Base-by-base conservation (phyloP, 2,888 invertebrate species). In the Drosophila maculinotata region DNA sequence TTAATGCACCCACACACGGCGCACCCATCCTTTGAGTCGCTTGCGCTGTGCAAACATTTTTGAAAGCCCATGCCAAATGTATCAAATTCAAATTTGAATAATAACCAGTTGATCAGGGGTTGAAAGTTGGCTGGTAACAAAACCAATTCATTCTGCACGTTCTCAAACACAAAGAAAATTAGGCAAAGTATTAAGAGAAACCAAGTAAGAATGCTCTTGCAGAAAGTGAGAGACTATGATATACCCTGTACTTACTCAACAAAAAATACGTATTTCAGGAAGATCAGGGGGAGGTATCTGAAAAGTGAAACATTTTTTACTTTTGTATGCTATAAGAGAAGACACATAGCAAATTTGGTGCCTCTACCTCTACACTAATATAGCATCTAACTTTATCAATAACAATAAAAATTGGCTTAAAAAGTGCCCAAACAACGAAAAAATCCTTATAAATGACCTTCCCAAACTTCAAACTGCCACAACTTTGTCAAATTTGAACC, bases 101-200 rank as follows among this genome's bases (percentile, higher is more conserved):
- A 69, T 72, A 69, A 69, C 58, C 73, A 64, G 79, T 76, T 79
- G 79, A 81, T 69, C 79, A 62, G 82, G 73, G 76, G 39, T 76
- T 60, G 49, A 52, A 72, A 64, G 38, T 63, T 41, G 30, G n/a
- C 64, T 26, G 33, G 3, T 9, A 30, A 23, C 49, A 38, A 33
- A 26, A 30, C n/a, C 20, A 41, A 58, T 57, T 42, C 20, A 30
- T 48, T 42, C 20, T 14, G 31, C 65, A 52, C 39, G 49, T 36
- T 45, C 36, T 12, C 17, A 28, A 57, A 65, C 38, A 33, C 35
- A 69, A 54, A 38, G 12, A 20, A 15, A 9, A 48, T 12, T 15
- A 15, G 31, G 20, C 31, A 45, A 31, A 9, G 6, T 20, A 12
- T 5, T 44, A 41, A 58, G 57, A 14, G 23, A 20, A 51, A 8